These are phyloP conservation scores for human DNA, from an alignment of 2,113 vertebrate genomes.

Conservation along the genomic window DNA sequence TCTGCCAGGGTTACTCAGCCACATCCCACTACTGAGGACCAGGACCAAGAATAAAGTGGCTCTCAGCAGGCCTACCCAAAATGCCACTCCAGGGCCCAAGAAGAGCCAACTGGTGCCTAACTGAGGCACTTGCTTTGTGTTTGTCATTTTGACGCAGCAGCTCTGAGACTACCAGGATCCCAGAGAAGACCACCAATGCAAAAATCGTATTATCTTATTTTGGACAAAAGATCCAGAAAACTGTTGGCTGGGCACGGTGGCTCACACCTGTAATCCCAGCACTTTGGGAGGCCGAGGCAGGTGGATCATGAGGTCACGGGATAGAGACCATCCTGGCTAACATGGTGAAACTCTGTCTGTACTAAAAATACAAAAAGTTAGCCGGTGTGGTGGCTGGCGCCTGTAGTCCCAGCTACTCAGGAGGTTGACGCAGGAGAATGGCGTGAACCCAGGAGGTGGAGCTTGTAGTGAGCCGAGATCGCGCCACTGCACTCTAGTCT, in stretches of 20 bases:
- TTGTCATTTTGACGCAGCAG: background rate
- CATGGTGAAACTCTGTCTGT: too few species aligned
- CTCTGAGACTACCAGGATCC: background rate
- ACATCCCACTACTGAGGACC: background rate
- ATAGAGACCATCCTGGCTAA: too few species aligned
- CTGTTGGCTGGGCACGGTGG: background rate
- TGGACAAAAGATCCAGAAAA: conserved; percentile 5
- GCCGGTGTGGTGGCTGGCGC: too few species aligned
- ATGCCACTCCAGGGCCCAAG: background rate
- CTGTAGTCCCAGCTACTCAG: too few species aligned
- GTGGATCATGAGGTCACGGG: too few species aligned
- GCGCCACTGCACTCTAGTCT: too few species aligned
- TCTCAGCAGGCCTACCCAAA: background rate
- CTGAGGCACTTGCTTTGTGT: background rate
- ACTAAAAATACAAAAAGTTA: too few species aligned
- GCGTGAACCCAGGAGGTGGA: too few species aligned
- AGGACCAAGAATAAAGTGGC: background rate
- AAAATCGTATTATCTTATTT: background rate
- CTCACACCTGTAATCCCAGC: too few species aligned
- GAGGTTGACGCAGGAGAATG: too few species aligned
- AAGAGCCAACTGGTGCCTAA: background rate
- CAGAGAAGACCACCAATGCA: background rate
- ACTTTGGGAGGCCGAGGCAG: too few species aligned
- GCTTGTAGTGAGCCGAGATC: too few species aligned
- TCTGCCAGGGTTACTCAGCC: background rate